Evolutionary conservation across 2,888 invertebrate species (phyloP).

Genomic region (Netelia virgata): DNA sequence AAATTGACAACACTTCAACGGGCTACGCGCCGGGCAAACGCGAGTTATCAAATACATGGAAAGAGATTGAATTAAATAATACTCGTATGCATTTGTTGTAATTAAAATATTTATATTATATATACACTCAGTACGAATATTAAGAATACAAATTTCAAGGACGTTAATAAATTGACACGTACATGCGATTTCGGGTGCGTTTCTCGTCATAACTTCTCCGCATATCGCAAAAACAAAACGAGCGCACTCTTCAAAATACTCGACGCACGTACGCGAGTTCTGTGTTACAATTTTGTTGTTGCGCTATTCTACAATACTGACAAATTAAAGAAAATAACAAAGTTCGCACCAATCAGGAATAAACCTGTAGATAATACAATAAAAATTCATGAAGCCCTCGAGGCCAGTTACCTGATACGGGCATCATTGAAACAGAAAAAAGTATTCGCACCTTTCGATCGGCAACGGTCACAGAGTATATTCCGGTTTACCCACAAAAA

Average conservation of each 20-base stretch:
- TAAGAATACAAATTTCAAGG: conserved; percentile 65
- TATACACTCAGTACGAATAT: conserved; percentile 81
- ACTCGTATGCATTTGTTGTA: conserved; percentile 68
- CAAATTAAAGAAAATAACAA: conserved; percentile 54
- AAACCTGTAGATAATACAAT: conserved; percentile 28
- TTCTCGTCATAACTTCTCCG: not conserved
- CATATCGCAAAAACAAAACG: conserved; percentile 15
- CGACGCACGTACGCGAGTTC: conserved; percentile 13
- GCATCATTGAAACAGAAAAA: conserved; percentile 14
- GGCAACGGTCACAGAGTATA: conserved; percentile 51
- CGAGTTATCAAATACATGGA: too few relatives aligned
- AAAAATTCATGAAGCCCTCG: conserved; percentile 29
- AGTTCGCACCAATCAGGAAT: conserved; percentile 13
- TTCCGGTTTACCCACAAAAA: conserved; percentile 69
- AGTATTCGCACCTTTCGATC: conserved; percentile 34
- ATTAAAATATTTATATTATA: conserved; percentile 80
- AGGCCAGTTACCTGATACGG: conserved; percentile 6
- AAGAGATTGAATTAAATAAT: not conserved
- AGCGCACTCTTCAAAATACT: conserved; percentile 31
- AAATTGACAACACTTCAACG: too few relatives aligned
- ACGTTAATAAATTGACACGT: conserved; percentile 49
- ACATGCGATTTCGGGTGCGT: conserved; percentile 35
- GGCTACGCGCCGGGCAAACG: too few relatives aligned
- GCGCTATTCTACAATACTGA: conserved; percentile 72
- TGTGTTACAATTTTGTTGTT: conserved; percentile 44